Base-by-base conservation (phyloP, 2,888 invertebrate genomes). In the Crepidodera aurea region DNA sequence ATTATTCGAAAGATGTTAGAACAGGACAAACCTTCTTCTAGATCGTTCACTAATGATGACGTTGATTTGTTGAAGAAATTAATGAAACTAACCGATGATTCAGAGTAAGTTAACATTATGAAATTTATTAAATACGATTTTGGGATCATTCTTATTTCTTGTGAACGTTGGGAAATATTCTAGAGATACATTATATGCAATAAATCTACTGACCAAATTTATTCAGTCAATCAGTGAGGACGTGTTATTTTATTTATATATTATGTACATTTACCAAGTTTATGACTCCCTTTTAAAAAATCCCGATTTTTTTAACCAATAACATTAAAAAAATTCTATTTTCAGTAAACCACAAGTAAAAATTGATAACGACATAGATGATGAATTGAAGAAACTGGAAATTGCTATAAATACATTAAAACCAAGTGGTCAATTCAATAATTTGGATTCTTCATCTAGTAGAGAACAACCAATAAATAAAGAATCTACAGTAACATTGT, bases 321-420 rank as follows among this genome's bases (percentile, higher is more conserved):
- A n/a, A n/a, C n/a, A n/a, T n/a, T 37, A 8, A 1, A 29, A 29
- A 22, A 19, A 10, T 51, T 42, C 15, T 10, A 6, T 42, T 54
- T 42, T 18, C 19, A 44, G 51, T 19, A 64, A 67, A 61, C 53
- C 69, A 40, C 48, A 66, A 57, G 50, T 27, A 13, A 73, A 67
- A 65, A 34, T 15, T 27, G 71, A 71, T 7, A 71, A 71, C 37
- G 68, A 69, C 19, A 56, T 71, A 10, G 68, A 71, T 15, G 64
- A 59, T n/a, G 72, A 74, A 53, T 56, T 77, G n/a, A 68, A 63
- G 34, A 61, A 68, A 48, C 64, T 79, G 13, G 73, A 78, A 64
- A 57, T 64, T 2, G 77, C 75, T 1, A 78, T 79, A 13, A 71
- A 74, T 22, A 71, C 63, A 37, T 56, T 78, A 16, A 71, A 67